A percentile compares a stretch with the other conserved stretches of the same genome.
Conservation (phyloP, 2,797 vertebrate genomes). For the Sitta carolinensis region DNA sequence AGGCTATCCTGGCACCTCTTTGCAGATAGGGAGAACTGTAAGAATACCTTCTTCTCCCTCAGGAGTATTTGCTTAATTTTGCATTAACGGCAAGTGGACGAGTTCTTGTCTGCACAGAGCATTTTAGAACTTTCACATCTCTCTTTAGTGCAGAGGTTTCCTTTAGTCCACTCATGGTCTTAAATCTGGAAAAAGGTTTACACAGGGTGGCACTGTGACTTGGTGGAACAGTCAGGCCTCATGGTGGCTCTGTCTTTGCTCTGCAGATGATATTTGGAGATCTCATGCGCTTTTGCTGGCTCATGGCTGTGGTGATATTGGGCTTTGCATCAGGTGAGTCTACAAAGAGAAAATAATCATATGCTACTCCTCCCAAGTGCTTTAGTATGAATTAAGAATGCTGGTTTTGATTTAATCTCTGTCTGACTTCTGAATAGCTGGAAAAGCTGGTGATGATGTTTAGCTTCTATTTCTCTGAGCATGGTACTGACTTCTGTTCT, state of each 20-base stretch:
- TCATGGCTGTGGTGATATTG: slow-evolving; percentile 90
- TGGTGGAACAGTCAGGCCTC: background rate
- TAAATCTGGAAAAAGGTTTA: background rate
- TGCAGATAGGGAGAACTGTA: background rate
- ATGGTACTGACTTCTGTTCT: background rate
- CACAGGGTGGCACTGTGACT: background rate
- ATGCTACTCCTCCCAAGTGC: background rate
- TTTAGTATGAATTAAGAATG: background rate
- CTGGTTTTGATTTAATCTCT: background rate
- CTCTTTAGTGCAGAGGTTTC: background rate
- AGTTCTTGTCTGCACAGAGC: background rate
- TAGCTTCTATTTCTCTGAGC: background rate
- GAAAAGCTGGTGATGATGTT: background rate
- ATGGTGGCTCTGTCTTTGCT: background rate
- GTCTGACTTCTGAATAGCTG: background rate
- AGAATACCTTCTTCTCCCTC: background rate
- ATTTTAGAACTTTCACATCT: background rate
- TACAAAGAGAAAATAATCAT: background rate
- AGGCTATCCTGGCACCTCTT: background rate
- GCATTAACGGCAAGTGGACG: background rate
- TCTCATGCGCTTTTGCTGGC: slow-evolving; percentile 92
- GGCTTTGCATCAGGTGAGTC: slow-evolving; percentile 90
- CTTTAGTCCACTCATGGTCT: background rate
- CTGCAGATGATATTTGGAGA: slow-evolving; percentile 95
- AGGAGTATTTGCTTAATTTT: background rate